Conservation (phyloP, 2,113 vertebrate genomes). For the Dasyornis broadbenti region DNA sequence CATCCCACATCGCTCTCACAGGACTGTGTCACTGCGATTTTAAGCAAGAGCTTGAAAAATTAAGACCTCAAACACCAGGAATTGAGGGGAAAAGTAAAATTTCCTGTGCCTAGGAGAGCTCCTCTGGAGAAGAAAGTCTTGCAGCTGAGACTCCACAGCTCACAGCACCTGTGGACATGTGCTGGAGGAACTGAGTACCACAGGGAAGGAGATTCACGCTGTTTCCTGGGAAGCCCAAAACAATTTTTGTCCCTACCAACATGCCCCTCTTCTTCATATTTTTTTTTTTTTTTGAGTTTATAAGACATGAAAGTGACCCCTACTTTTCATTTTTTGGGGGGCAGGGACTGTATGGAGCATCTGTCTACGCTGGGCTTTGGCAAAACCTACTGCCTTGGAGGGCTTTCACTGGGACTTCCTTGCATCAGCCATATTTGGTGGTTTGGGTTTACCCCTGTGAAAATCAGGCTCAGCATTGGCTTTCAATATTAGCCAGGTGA, state of each 20-base stretch:
- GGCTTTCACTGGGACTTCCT: not conserved
- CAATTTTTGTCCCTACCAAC: not conserved
- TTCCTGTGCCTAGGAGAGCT: not conserved
- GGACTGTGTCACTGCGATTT: too few relatives aligned
- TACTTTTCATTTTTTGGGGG: not conserved
- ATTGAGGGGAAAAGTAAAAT: not conserved
- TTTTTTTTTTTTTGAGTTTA: not conserved
- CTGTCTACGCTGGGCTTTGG: not conserved
- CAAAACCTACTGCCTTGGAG: not conserved
- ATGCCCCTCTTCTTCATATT: not conserved
- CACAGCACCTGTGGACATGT: rapidly evolving
- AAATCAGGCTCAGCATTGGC: not conserved
- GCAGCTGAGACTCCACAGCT: not conserved
- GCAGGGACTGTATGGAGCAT: not conserved
- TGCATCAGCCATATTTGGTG: not conserved
- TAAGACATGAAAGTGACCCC: not conserved
- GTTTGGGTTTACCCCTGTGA: not conserved
- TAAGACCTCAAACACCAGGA: not conserved
- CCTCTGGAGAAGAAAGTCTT: not conserved
- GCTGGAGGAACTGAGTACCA: not conserved
- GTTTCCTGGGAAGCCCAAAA: not conserved
- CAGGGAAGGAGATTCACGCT: rapidly evolving
- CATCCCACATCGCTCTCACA: not conserved
- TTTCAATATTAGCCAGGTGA: not conserved
- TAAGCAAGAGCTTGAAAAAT: not conserved